Evolutionary conservation across 2,888 invertebrate genomes (phyloP), one percentile per base, ranked within the genome.

Genomic region (Kuschelorhynchus macadamiae): DNA sequence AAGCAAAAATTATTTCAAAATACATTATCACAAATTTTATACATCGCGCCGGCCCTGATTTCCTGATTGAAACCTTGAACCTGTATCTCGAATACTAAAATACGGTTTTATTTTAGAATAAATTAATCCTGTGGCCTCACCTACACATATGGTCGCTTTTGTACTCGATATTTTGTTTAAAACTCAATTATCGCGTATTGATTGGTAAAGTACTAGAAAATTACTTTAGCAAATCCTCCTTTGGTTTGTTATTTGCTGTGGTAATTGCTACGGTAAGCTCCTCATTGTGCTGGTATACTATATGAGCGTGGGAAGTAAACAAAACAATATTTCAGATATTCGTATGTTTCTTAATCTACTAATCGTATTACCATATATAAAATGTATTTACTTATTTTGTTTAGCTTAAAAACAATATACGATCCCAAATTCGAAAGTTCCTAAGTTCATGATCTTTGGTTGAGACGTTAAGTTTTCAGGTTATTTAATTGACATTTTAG

Each of bases 101-200:
- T 63, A 63, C 33, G 42, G 53, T 46, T 53, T 53, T 47, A 56
- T 56, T 64, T 64, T 33, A 49, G 56, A 64, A 64, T 57, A 64
- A 64, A 64, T 64, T 64, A 50, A 57, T 64, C 14, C 33, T 20
- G 30, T 39, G 44, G 59, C 59, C 65, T 65, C 65, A 59, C 65
- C 65, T 52, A 65, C 65, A 59, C 57, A 65, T 30, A 65, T 65
- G 52, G 52, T 59, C 65, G 52, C 42, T 42, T 64, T 52, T 41
- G 52, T 52, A 17, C 25, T 17, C 32, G 33, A 56, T 64, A 64
- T 65, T 46, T 65, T 42, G 52, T 50, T 65, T 50, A 52, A 52
- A 65, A 44, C 44, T 57, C 50, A 50, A 52, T 65, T 65, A 65
- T 65, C 57, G 46, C 3, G 14, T 42, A 17, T 16, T 12, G 42